Evolutionary conservation across 1,140 invertebrate species (phyloP).

Genomic region (Planococcus citri): DNA sequence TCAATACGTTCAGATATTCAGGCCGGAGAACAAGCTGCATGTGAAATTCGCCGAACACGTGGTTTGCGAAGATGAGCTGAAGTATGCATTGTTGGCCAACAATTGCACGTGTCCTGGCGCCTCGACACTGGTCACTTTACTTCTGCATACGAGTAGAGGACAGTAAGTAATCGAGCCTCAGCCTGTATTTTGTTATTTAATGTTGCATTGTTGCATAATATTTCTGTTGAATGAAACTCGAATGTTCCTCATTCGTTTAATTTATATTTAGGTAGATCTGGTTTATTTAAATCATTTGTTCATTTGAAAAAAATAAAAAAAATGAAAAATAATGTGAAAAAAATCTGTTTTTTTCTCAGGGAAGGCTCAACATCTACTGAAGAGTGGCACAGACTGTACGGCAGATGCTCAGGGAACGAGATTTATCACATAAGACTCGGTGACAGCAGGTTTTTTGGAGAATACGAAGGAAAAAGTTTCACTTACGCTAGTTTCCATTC

Average conservation of each 20-base stretch:
- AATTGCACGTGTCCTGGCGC: constrained; percentile 96
- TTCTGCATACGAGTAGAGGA: constrained; percentile 89
- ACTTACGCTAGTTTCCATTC: constrained; percentile 97
- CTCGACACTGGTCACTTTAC: constrained; percentile 85
- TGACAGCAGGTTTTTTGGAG: constrained; percentile 92
- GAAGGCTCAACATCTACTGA: constrained; percentile 93
- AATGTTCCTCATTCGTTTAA: not conserved
- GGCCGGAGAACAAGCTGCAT: constrained; percentile 95
- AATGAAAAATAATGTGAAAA: not conserved
- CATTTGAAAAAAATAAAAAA: too few species aligned
- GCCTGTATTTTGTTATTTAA: not conserved
- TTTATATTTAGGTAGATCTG: too few species aligned
- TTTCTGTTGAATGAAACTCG: not conserved
- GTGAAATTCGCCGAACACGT: constrained; percentile 96
- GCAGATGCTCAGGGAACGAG: constrained; percentile 95
- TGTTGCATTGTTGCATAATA: not conserved
- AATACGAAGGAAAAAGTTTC: constrained; percentile 97
- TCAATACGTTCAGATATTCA: constrained; percentile 96
- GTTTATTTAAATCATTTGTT: too few species aligned
- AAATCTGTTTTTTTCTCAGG: constrained; percentile 39
- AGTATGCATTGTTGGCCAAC: constrained; percentile 91
- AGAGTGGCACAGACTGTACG: constrained; percentile 94
- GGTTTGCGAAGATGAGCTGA: constrained; percentile 95
- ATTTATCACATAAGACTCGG: constrained; percentile 94
- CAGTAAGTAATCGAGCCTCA: too few species aligned